phyloP scores from a whole-genome alignment of 2,888 invertebrate genomes.

The Drosophila subquinaria region DNA sequence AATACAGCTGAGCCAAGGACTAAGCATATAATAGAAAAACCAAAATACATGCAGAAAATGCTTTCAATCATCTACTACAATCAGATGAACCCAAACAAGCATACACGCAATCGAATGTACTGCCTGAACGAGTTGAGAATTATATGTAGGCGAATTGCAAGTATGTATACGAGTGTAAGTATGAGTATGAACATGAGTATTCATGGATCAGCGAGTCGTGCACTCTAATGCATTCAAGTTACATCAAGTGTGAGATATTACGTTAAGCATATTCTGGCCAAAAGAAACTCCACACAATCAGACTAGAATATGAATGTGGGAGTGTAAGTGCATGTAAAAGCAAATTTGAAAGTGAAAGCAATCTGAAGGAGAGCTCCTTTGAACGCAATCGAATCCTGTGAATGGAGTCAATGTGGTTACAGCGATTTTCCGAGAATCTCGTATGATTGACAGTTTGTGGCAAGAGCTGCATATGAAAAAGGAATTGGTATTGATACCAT shows the following conservation, averaged over 20 bases:
- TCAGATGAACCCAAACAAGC: constrained; percentile 5
- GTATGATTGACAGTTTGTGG: constrained; percentile 5
- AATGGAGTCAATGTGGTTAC: constrained; percentile 4
- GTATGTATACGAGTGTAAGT: background rate
- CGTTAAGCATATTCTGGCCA: background rate
- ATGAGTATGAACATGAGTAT: background rate
- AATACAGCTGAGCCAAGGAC: background rate
- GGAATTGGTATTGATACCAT: too few species aligned
- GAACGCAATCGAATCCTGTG: background rate
- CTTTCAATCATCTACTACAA: constrained; percentile 12
- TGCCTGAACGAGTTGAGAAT: constrained; percentile 10
- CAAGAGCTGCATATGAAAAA: background rate
- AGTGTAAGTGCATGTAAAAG: background rate
- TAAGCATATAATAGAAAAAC: background rate
- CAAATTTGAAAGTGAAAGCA: constrained; percentile 1
- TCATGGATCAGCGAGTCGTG: constrained; percentile 20
- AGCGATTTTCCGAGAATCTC: background rate
- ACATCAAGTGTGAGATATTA: constrained; percentile 7
- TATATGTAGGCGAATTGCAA: constrained; percentile 7
- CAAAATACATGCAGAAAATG: background rate
- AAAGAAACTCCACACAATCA: background rate
- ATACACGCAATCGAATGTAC: constrained; percentile 1
- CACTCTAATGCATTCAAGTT: constrained; percentile 10
- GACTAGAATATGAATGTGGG: background rate
- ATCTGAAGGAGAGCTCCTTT: constrained; percentile 2